Conservation (phyloP, 2,113 vertebrate genomes). For the Ailuropoda melanoleuca region DNA sequence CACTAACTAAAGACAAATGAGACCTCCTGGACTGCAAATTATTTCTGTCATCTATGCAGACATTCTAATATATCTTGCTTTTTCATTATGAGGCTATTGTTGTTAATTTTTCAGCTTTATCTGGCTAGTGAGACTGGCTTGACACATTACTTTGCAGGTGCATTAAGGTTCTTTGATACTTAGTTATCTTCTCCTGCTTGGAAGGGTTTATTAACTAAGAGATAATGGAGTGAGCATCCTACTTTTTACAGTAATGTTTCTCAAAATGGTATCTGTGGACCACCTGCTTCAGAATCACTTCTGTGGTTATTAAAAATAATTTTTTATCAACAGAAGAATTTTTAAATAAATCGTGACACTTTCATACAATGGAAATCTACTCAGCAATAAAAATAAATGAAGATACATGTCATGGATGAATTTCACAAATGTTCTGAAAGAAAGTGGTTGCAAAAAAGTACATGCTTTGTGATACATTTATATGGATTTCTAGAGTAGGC, state of each 20-base stretch:
- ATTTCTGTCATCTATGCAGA: neutral
- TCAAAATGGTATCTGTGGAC: neutral
- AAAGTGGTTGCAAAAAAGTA: neutral
- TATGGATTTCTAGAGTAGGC: neutral
- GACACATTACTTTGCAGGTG: constrained; percentile 1
- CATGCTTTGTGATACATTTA: neutral
- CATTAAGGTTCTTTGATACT: constrained; percentile 34
- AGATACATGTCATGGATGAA: neutral
- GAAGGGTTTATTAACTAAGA: constrained; percentile 31
- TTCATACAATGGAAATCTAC: neutral
- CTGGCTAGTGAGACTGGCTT: neutral
- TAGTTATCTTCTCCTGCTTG: constrained; percentile 22
- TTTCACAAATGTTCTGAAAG: neutral
- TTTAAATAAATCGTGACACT: neutral
- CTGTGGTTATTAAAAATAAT: constrained; percentile 28
- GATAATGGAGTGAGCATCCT: neutral
- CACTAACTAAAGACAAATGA: constrained; percentile 47
- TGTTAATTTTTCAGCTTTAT: constrained; percentile 39
- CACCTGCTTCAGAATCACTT: neutral
- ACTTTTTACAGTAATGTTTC: neutral
- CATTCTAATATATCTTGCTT: neutral
- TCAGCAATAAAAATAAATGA: constrained; percentile 11
- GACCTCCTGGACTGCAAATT: neutral
- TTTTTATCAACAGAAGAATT: neutral
- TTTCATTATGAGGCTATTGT: constrained; percentile 14